phyloP scores from a whole-genome alignment of 2,888 invertebrate genomes.

The Tanaodytes sp. region DNA sequence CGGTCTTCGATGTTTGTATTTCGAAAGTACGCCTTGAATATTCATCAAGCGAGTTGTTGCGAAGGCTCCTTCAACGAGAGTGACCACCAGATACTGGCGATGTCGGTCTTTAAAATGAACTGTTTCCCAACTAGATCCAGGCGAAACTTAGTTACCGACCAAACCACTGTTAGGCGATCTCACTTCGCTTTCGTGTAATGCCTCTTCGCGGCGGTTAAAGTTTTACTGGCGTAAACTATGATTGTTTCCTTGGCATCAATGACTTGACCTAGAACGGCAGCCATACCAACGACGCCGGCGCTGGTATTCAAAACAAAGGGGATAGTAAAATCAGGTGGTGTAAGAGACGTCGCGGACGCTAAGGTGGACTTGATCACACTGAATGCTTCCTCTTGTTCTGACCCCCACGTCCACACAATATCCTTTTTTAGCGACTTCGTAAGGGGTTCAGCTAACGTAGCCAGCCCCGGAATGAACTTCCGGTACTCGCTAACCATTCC shows the following conservation, averaged over 20 bases:
- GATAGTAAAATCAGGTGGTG: constrained; percentile 1
- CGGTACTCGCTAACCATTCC: constrained; percentile 6
- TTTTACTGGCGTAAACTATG: background rate
- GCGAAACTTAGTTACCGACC: background rate
- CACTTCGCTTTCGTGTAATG: background rate
- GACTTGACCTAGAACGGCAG: background rate
- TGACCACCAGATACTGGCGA: background rate
- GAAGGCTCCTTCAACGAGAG: background rate
- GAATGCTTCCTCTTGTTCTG: background rate
- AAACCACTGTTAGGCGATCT: background rate
- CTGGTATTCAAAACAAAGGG: constrained; percentile 3
- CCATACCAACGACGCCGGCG: background rate
- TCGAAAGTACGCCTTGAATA: background rate
- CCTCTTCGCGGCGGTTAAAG: background rate
- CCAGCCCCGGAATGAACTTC: background rate
- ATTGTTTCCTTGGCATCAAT: background rate
- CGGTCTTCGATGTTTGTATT: too few relatives aligned
- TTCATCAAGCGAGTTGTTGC: background rate
- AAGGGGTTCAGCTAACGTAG: constrained; percentile 1
- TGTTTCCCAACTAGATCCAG: background rate
- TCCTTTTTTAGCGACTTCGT: background rate
- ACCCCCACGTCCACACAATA: background rate
- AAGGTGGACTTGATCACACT: background rate
- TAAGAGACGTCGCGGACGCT: background rate
- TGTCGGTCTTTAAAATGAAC: background rate